Percentiles rank a stretch among this genome's conserved stretches.
These are phyloP conservation scores for Dinoponera quadriceps DNA, from an alignment of 1,140 invertebrate genomes.

Conservation along the genomic window DNA sequence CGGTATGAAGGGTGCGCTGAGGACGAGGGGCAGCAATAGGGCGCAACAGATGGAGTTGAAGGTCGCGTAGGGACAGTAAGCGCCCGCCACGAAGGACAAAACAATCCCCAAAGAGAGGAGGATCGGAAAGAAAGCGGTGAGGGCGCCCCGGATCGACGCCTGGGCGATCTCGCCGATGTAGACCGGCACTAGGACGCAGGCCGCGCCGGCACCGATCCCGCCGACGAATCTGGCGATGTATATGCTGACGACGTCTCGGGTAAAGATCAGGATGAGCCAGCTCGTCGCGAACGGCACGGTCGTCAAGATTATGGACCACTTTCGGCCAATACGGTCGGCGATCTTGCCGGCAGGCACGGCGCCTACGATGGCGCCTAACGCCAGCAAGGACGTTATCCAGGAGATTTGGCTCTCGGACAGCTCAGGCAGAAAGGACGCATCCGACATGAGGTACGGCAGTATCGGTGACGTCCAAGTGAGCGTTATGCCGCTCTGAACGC, in stretches of 20 bases:
- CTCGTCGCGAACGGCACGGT: conserved; percentile 87
- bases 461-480: conserved; percentile 87
- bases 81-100: conserved; percentile 88
- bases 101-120: conserved; percentile 89
- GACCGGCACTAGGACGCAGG: conserved; percentile 88
- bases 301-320: conserved; percentile 87
- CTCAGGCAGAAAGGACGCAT: conserved; percentile 52
- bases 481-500: conserved; percentile 86
- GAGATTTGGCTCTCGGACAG: conserved; percentile 80
- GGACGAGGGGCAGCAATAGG: conserved; percentile 75
- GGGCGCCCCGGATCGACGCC: conserved; percentile 87
- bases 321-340: conserved; percentile 89
- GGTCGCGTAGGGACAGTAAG: conserved; percentile 87
- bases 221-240: conserved; percentile 88
- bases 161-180: conserved; percentile 90
- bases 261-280: conserved; percentile 87
- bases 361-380: conserved; percentile 86
- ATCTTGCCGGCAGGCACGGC: conserved; percentile 87
- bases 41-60: conserved; percentile 85
- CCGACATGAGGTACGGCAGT: conserved; percentile 79
- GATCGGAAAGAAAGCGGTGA: conserved; percentile 90
- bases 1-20: conserved; percentile 66
- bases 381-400: conserved; percentile 86
- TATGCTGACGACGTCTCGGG: conserved; percentile 73
- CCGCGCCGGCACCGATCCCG: conserved; percentile 88